Conservation (phyloP, 2,113 vertebrate genomes). For the Ursus arctos region DNA sequence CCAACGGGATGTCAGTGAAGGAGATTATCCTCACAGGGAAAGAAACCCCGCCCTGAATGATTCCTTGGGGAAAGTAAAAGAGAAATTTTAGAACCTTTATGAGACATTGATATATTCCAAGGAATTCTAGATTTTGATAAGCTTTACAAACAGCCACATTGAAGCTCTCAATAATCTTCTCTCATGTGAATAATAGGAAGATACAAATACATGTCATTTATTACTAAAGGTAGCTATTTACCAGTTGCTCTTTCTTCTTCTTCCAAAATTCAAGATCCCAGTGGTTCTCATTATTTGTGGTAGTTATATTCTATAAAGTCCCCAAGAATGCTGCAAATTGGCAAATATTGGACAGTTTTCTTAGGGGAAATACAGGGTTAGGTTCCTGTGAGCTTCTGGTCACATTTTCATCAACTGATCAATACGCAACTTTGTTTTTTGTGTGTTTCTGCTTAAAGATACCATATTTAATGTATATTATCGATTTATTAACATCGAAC, state of each 20-base stretch:
- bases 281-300: not conserved
- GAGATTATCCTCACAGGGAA: not conserved
- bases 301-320: not conserved
- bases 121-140: conserved; percentile 9
- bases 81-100: not conserved
- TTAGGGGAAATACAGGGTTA: no score
- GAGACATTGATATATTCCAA: not conserved
- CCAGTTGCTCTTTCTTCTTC: not conserved
- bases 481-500: not conserved
- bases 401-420: not conserved
- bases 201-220: not conserved
- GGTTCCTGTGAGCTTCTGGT: not conserved
- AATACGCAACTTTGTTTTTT: not conserved
- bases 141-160: not conserved
- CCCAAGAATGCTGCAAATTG: not conserved
- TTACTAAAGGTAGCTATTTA: not conserved
- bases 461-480: not conserved
- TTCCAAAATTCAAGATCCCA: not conserved
- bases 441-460: not conserved
- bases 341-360: not conserved
- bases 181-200: not conserved
- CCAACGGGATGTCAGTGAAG: rapidly evolving
- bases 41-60: not conserved
- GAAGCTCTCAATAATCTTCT: not conserved
- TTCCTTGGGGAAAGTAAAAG: not conserved